Evolutionary conservation across 2,113 vertebrate genomes (phyloP), one percentile per base, ranked within the genome.

Genomic region (Rana temporaria): DNA sequence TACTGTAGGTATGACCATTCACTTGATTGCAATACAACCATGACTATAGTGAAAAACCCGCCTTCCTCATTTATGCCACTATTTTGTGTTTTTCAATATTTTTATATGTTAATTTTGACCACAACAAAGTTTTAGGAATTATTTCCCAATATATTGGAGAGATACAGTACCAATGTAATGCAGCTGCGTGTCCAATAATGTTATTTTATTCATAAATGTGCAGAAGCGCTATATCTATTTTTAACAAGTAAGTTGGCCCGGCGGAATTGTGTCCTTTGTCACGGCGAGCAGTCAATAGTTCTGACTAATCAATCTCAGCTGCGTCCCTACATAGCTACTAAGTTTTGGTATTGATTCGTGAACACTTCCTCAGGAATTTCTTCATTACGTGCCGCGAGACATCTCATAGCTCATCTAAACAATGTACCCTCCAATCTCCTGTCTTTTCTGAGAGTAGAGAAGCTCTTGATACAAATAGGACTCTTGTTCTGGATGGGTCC

Each of bases 391-490:
- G 55, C 30, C 20, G 59, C 55, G 34, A 20, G 71, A 74, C 71
- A 74, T 38, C 72, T 62, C 72, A 75, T 75, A 60, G 72, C 72
- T 75, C 72, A 75, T 75, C 72, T 60, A 62, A 75, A 75, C 56
- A 42, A 62, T 30, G 56, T n/a, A 11, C 57, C 14, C 55, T 57
- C 4, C 8, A 15, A 18, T 60, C 71, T 60, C 19, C 32, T 56
- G 53, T 32, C 71, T 73, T 57, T 8, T 12, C 26, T 60, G 56
- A 22, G 26, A 62, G 56, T 56, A 17, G 53, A 20, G 30, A 30
- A 56, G 24, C 20, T 38, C 72, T 62, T 14, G 30, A 57, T 57
- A 38, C 72, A 38, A 56, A 42, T 75, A 34, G n/a, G 56, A 38
- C 16, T 60, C n/a, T 32, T 38, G 32, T 19, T 75, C 32, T 9